Base-by-base conservation (phyloP, 2,888 invertebrate species). In the Lissocephala sabroskyi region DNA sequence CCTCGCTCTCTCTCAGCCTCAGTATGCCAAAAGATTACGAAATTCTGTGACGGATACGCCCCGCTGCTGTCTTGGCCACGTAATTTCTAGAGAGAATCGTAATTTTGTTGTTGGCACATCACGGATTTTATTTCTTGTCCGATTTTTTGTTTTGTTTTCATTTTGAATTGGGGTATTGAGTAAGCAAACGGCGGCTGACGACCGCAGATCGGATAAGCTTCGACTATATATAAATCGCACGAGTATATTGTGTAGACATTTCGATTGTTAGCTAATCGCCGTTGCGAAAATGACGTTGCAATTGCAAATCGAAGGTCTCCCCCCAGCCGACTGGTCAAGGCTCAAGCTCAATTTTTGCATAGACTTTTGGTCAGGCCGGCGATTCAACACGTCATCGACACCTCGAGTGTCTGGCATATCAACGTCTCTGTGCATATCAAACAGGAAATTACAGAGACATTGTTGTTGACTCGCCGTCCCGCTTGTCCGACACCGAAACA, bases 231-330 rank as follows among this genome's bases (percentile, higher is more conserved):
- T 41, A 48, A 37, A 29, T 41, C 47, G 7, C 16, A 18, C 41
- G 23, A 18, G n/a, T 37, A 37, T 18, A 45, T 28, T 37, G 37
- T 18, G 19, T 18, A 26, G 28, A 35, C 36, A 41, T 29, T 40
- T 42, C 52, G 50, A 52, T 37, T 59, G 67, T 68, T 75, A 75
- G 68, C 75, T 75, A 68, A 68, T 66, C 63, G 61, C 17, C 9
- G 13, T 16, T 39, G 40, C 52, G 28, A 46, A 65, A 54, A 56
- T 66, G 66, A 73, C 68, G 56, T 43, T 63, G 58, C 58, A 58
- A 39, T 18, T 49, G 53, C 56, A 26, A 9, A 1, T 9, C 43
- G 58, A 66, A 66, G 71, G 64, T 54, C 52, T 56, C n/a, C n/a
- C n/a, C n/a, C n/a, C n/a, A n/a, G 53, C 23, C 52, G 9, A 51